Evolutionary conservation across 2,888 invertebrate genomes (phyloP).

Genomic region (Psylliodes chrysocephalus): DNA sequence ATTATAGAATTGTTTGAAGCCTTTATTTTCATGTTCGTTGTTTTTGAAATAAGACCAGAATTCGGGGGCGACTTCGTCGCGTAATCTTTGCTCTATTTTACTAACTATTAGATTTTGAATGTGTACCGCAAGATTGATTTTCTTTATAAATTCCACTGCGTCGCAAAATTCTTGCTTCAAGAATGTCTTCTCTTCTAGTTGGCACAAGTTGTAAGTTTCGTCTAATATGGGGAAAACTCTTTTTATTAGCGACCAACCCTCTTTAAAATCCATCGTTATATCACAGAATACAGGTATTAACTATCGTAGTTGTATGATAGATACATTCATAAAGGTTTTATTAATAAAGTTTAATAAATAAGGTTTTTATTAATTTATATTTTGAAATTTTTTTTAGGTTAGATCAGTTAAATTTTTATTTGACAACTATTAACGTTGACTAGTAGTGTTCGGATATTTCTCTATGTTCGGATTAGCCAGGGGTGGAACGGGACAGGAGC

Average conservation of each 20-base stretch:
- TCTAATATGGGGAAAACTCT: conserved; percentile 57
- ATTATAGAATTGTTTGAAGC: conserved; percentile 73
- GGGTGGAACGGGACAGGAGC: too few species aligned
- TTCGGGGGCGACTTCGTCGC: conserved; percentile 70
- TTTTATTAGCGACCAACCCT: conserved; percentile 52
- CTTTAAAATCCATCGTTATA: conserved; percentile 45
- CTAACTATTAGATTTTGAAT: conserved; percentile 60
- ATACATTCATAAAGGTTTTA: too few species aligned
- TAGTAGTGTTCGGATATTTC: too few species aligned
- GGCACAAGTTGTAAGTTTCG: conserved; percentile 44
- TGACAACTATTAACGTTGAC: too few species aligned
- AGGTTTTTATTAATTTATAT: too few species aligned
- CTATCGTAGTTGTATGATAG: too few species aligned
- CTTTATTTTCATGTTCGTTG: conserved; percentile 67
- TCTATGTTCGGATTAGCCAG: too few species aligned
- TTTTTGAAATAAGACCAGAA: conserved; percentile 75
- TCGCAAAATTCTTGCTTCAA: conserved; percentile 59
- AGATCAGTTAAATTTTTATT: too few species aligned
- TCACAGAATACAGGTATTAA: too few species aligned
- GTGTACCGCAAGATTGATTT: conserved; percentile 54
- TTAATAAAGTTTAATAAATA: too few species aligned
- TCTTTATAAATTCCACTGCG: conserved; percentile 57
- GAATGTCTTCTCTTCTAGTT: conserved; percentile 38
- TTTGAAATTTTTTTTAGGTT: too few species aligned
- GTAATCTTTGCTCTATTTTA: conserved; percentile 70